Evolutionary conservation across 2,888 invertebrate genomes (phyloP).

Genomic region (Stramonita haemastoma): DNA sequence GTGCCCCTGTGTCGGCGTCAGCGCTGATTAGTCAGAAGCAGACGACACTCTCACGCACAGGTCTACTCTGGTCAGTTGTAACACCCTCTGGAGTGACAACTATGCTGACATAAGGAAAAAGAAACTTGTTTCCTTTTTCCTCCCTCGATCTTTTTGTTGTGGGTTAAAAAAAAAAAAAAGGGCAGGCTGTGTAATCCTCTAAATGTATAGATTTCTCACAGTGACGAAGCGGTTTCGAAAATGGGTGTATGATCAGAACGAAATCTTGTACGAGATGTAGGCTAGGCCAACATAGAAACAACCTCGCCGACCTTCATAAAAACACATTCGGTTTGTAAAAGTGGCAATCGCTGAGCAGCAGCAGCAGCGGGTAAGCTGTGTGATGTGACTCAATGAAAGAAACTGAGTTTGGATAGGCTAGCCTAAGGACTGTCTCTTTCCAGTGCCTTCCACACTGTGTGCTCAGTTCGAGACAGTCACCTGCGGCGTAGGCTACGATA

Average conservation of each 20-base stretch:
- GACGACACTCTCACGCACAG: neutral
- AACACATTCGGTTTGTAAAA: neutral
- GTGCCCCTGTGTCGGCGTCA: too few species aligned
- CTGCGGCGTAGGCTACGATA: neutral
- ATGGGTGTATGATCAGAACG: too few species aligned
- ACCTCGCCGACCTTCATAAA: too few species aligned
- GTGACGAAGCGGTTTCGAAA: slow-evolving; percentile 22
- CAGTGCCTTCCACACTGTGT: neutral
- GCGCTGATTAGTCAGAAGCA: neutral
- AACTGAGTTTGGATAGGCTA: neutral
- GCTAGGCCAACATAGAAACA: too few species aligned
- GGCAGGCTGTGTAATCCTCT: neutral
- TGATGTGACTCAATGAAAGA: too few species aligned
- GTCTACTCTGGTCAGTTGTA: neutral
- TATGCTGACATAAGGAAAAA: neutral
- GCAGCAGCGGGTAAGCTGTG: too few species aligned
- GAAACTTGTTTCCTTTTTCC: too few species aligned
- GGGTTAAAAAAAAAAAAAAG: too few species aligned
- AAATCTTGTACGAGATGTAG: too few species aligned
- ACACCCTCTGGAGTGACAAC: neutral
- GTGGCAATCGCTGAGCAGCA: too few species aligned
- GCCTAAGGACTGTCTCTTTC: neutral
- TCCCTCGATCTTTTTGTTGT: too few species aligned
- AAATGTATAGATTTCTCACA: slow-evolving; percentile 24
- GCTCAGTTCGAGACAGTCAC: slow-evolving; percentile 4